These are phyloP conservation scores for Lordiphosa andalusiaca DNA, from an alignment of 2,888 invertebrate species.

Conservation along the genomic window DNA sequence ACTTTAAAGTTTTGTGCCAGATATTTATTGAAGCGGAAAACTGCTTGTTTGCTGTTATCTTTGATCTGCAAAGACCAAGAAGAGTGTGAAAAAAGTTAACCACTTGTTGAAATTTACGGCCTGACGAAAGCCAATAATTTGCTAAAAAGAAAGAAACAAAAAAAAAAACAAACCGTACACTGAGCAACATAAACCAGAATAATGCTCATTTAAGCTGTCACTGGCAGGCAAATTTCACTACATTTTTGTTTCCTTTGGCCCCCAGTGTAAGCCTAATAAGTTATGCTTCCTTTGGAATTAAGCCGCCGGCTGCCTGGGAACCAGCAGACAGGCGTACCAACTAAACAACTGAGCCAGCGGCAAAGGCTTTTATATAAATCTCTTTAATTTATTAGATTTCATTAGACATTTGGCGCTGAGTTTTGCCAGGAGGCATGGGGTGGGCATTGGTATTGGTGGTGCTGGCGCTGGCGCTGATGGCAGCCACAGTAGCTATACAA, in stretches of 20 bases:
- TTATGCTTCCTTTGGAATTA: constrained; percentile 24
- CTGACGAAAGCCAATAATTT: constrained; percentile 53
- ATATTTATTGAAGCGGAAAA: neutral
- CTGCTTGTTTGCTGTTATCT: constrained; percentile 47
- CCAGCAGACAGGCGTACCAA: constrained; percentile 2
- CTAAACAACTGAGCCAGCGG: constrained; percentile 37
- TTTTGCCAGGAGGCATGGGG: constrained; percentile 29
- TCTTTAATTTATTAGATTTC: constrained; percentile 74
- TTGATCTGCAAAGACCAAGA: constrained; percentile 47
- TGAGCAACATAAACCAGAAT: too few species aligned
- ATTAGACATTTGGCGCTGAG: constrained; percentile 67
- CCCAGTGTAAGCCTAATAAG: constrained; percentile 13
- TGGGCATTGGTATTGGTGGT: neutral
- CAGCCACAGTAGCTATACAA: constrained; percentile 26
- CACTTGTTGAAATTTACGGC: constrained; percentile 60
- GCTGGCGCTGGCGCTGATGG: constrained; percentile 3
- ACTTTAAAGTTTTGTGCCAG: constrained; percentile 17
- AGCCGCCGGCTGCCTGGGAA: constrained; percentile 14
- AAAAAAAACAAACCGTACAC: neutral
- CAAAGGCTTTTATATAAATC: constrained; percentile 66
- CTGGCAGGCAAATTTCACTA: too few species aligned
- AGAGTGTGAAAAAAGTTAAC: constrained; percentile 52
- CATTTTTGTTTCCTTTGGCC: neutral
- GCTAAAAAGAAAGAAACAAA: constrained; percentile 14
- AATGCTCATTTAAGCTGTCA: too few species aligned